Base-by-base conservation (phyloP, 2,797 vertebrate species). In the Gallirallus australis region DNA sequence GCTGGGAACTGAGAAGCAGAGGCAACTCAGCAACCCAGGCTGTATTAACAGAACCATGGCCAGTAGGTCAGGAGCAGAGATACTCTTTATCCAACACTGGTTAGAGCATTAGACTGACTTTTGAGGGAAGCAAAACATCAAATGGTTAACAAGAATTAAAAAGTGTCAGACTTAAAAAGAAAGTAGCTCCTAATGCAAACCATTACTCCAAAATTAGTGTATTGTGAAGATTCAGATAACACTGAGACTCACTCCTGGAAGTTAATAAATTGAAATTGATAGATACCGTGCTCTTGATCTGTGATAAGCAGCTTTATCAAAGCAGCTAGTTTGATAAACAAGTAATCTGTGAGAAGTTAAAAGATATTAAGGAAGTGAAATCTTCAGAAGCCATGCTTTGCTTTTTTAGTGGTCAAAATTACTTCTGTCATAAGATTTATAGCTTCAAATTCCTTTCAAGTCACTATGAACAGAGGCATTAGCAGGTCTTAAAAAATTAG, bases 301-400 rank as follows among this genome's bases (percentile, higher is more conserved):
- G 8, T 78, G 84, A 94, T 92, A 96, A 89, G 73, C 28, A 76
- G 82, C 64, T 89, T 94, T 95, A 92, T 83, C 77, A 93, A 90
- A 96, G 79, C 25, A 75, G 56, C 19, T 50, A 81, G 79, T 92
- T 53, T 92, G 83, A 92, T 91, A 96, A 90, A 92, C 69, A 95
- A 89, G 63, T 42, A 78, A 40, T 88, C 84, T 80, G 5, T 6
- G 17, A 93, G 45, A 25, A 92, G 28, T 70, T 94, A 31, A 42
- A 18, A 82, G 60, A 75, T 76, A 79, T 96, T 87, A 92, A 91
- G 52, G 57, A 89, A 33, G 35, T 30, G 53, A 87, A 95, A 47
- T 21, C 60, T 91, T 77, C 56, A 89, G 31, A 93, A 96, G 18
- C 52, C 39, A 15, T 16, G 30, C 37, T 57, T 84, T 76, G 9